A percentile compares a stretch with the other conserved stretches of the same genome.
Evolutionary conservation across 2,888 invertebrate species (phyloP).

Genomic region (Drepanosiphum platanoidis): DNA sequence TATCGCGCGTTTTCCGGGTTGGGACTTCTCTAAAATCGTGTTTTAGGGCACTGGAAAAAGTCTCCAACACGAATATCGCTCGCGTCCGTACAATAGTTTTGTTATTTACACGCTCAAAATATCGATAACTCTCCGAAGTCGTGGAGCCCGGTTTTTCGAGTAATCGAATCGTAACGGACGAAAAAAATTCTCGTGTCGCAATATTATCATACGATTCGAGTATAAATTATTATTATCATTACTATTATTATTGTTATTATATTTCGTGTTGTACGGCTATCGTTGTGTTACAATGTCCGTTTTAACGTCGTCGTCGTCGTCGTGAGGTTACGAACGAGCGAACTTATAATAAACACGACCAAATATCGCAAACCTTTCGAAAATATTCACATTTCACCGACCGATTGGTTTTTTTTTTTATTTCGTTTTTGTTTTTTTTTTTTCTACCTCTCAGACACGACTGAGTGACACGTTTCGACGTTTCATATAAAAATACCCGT

Average conservation of each 20-base stretch:
- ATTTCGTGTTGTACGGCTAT: background rate
- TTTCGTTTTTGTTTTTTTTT: too few species aligned
- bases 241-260: background rate
- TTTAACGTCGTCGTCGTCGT: background rate
- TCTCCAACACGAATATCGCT: too few species aligned
- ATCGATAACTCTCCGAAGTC: background rate
- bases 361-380: background rate
- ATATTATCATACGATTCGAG: background rate
- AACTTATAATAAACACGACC: background rate
- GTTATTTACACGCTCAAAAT: background rate
- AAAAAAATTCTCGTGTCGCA: background rate
- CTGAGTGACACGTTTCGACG: background rate
- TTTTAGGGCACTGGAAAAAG: too few species aligned
- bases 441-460: background rate
- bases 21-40: too few species aligned
- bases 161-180: background rate
- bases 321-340: background rate
- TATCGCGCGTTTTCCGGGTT: too few species aligned
- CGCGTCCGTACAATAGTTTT: background rate
- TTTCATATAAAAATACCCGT: background rate
- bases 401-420: background rate
- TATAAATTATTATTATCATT: background rate
- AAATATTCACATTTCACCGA: background rate
- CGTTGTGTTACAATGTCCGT: background rate
- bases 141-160: background rate